phyloP scores from a whole-genome alignment of 2,888 invertebrate species.

The Ennomos quercinarius region DNA sequence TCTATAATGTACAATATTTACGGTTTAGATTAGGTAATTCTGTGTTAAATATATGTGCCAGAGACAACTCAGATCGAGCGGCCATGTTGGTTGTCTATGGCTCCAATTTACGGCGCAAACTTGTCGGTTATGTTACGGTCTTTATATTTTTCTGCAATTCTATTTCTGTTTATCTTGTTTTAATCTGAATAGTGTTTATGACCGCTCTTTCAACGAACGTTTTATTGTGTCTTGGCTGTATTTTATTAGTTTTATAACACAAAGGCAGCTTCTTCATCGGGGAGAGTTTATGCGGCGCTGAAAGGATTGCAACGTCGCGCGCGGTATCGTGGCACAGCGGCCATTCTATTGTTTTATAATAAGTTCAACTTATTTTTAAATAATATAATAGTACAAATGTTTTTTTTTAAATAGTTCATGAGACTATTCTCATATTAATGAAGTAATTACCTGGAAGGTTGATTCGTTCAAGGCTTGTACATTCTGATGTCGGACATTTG shows the following conservation, averaged over 20 bases:
- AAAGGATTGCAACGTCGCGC: too few species aligned
- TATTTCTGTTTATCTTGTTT: conserved; percentile 37
- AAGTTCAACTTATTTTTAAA: too few species aligned
- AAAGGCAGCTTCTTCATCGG: conserved; percentile 1
- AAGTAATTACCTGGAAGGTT: too few species aligned
- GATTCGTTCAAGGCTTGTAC: too few species aligned
- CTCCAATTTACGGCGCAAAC: conserved; percentile 69
- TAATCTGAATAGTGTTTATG: conserved; percentile 38
- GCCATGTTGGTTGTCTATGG: conserved; percentile 78
- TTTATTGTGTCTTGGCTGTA: conserved; percentile 24
- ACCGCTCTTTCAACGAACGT: conserved; percentile 37
- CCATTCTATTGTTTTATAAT: too few species aligned
- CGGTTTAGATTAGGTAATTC: conserved; percentile 33
- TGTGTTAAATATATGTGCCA: conserved; percentile 59
- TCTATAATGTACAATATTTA: conserved; percentile 33
- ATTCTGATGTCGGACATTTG: too few species aligned
- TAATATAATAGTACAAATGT: too few species aligned
- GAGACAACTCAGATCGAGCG: conserved; percentile 75
- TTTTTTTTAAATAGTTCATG: too few species aligned
- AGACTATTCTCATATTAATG: too few species aligned
- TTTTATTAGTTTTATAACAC: conserved; percentile 14
- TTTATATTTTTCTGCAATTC: conserved; percentile 54
- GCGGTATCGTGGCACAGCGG: too few species aligned
- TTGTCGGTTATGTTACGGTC: conserved; percentile 67
- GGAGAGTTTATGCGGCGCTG: too few species aligned